Evolutionary conservation across 2,888 invertebrate species (phyloP).

Genomic region (Rotaria macrura): DNA sequence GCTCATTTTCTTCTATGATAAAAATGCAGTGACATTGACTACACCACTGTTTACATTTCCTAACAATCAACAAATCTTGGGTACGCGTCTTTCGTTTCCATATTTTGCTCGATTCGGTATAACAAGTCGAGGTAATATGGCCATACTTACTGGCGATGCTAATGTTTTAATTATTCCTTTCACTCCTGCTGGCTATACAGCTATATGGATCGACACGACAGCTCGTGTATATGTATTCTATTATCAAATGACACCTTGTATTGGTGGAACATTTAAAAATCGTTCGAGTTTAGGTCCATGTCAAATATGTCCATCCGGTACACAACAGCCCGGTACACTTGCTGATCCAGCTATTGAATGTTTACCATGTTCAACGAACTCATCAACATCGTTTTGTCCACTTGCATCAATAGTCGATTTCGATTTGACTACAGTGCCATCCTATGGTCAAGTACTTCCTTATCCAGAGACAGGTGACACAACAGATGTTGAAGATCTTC

Average conservation of each 20-base stretch:
- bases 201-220: not conserved
- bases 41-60: not conserved
- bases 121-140: not conserved
- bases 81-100: not conserved
- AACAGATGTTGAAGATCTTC: not conserved
- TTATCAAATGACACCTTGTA: not conserved
- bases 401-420: not conserved
- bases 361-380: not conserved
- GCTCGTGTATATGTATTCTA: not conserved
- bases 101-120: not conserved
- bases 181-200: not conserved
- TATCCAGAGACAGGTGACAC: not conserved
- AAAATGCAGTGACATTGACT: not conserved
- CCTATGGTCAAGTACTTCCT: not conserved
- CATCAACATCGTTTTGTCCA: not conserved
- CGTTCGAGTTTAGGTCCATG: not conserved
- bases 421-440: not conserved
- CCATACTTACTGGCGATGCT: not conserved
- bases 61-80: not conserved
- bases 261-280: slow-evolving; percentile 1
- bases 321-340: not conserved
- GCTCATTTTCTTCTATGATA: not conserved
- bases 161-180: not conserved
- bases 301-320: not conserved
- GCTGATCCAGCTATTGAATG: not conserved